Evolutionary conservation across 92 coral and sea anemone genomes (phyloP), one percentile per base, ranked within the genome.

Genomic region (Porites evermanni): DNA sequence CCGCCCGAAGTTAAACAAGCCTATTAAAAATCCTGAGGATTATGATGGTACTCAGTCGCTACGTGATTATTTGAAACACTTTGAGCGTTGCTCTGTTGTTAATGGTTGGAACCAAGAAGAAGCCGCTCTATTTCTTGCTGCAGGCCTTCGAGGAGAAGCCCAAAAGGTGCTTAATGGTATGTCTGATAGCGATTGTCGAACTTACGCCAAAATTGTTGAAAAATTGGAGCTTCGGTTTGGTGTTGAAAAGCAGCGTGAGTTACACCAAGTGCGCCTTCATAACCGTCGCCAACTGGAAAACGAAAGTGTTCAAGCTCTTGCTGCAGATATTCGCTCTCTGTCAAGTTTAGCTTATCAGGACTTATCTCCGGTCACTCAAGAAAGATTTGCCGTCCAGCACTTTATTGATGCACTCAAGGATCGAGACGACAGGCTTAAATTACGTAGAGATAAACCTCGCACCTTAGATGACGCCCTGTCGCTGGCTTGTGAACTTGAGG

Each of bases 341-440:
- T 64, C n/a, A 80, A 89, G 64, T 70, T 79, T 56, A 71, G 92
- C 89, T 12, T 89, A 89, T 70, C 92, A 89, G 29, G 73, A 24
- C 5, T 68, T 68, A 68, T 68, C 73, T 12, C 32, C 73, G 2
- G 53, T 56, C 89, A 84, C 66, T 84, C 89, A 89, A 70, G 92
- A 89, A 78, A 69, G 92, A 61, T 89, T 84, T 63, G 85, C 80
- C 26, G 89, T 90, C 9, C 90, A 90, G 75, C 87, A 86, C 32
- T 90, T 86, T 19, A 84, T 86, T 17, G 93, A 90, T 47, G 93
- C 93, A 9, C 13, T 90, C 38, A 89, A 29, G 32, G 32, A 29
- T 29, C 32, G 32, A 29, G 32, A 29, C 16, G 86, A 89, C 79
- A 75, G 90, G 54, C 70, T 85, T 23, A 75, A 73, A 26, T 38